Percentiles rank a stretch among this genome's conserved stretches.
Evolutionary conservation across 2,113 vertebrate species (phyloP).

Genomic region (Pteruthius melanotis): DNA sequence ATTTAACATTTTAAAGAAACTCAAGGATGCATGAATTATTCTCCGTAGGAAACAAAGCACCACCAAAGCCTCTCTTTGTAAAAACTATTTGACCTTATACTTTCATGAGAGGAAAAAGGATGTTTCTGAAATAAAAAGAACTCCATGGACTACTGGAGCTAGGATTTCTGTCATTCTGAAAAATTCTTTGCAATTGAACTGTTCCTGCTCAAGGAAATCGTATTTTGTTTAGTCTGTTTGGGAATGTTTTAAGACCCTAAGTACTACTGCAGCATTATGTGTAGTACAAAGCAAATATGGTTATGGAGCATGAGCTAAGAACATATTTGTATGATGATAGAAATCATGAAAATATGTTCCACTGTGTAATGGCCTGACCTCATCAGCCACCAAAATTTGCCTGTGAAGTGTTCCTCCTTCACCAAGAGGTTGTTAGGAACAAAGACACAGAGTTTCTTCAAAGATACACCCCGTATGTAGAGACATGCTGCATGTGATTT

Average conservation of each 20-base stretch:
- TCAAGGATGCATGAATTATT: neutral
- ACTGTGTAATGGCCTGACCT: neutral
- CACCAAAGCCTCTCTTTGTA: neutral
- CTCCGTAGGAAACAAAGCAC: neutral
- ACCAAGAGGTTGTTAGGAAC: neutral
- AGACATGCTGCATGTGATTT: neutral
- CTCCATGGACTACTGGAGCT: neutral
- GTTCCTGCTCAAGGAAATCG: neutral
- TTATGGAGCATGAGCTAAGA: neutral
- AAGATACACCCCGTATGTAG: neutral
- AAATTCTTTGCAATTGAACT: slow-evolving; percentile 7
- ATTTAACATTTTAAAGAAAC: slow-evolving; percentile 33
- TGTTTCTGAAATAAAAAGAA: neutral
- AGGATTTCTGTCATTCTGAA: neutral
- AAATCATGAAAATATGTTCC: neutral
- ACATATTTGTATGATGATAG: neutral
- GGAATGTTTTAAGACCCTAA: neutral
- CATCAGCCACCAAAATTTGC: neutral
- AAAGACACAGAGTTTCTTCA: neutral
- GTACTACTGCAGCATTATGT: neutral
- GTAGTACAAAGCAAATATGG: neutral
- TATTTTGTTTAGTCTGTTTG: slow-evolving; percentile 44
- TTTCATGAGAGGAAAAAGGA: neutral
- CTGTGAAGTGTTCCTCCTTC: neutral
- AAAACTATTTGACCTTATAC: neutral